Percentiles rank a stretch among this genome's conserved stretches.
Evolutionary conservation across 2,888 invertebrate genomes (phyloP).

Genomic region (Oligia strigilis): DNA sequence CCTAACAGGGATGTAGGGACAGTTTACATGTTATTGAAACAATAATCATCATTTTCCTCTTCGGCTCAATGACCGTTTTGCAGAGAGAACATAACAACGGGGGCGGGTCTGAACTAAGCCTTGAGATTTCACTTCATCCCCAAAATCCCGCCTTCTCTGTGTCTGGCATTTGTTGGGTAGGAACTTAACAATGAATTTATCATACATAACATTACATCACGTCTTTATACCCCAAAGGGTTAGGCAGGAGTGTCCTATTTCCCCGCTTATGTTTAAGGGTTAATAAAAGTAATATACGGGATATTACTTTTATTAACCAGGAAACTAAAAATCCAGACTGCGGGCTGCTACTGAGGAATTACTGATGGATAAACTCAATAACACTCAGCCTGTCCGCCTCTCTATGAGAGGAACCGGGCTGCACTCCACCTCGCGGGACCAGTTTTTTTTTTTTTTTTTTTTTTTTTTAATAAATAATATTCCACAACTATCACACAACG

Average conservation of each 20-base stretch:
- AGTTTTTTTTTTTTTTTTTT: too few relatives aligned
- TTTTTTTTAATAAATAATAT: too few relatives aligned
- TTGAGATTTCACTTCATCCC: constrained; percentile 39
- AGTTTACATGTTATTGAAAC: constrained; percentile 41
- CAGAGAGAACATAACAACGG: constrained; percentile 23
- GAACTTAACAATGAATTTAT: constrained; percentile 47
- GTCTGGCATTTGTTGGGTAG: constrained; percentile 38
- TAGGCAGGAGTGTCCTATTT: neutral
- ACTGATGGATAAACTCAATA: neutral
- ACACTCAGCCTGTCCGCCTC: neutral
- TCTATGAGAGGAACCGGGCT: neutral
- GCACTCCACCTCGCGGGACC: neutral
- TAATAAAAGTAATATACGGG: too few relatives aligned
- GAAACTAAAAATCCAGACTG: too few relatives aligned
- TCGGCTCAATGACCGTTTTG: constrained; percentile 16
- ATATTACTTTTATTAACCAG: neutral
- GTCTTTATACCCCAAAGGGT: neutral
- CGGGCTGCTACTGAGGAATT: neutral
- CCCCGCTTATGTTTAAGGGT: too few relatives aligned
- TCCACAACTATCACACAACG: too few relatives aligned
- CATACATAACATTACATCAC: constrained; percentile 10
- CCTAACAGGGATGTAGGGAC: neutral
- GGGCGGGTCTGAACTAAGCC: constrained; percentile 29
- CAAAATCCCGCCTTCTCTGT: constrained; percentile 44
- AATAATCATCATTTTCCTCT: constrained; percentile 30